Conservation (phyloP, 2,113 vertebrate genomes). For the Halcyon malimbica region DNA sequence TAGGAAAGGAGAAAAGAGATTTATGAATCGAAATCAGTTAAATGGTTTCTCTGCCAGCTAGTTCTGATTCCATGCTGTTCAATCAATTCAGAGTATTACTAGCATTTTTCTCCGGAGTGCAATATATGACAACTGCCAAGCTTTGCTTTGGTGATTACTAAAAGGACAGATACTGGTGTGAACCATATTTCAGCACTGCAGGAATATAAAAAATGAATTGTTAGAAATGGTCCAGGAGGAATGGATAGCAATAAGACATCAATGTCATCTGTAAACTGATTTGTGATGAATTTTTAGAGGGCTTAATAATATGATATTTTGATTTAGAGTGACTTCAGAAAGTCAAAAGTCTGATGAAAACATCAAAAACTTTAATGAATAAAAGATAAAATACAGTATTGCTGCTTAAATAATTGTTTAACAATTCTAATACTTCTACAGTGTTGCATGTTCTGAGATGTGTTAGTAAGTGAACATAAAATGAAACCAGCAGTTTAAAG, state of each 20-base stretch:
- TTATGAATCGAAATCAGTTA: conserved; percentile 51
- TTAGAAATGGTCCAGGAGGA: conserved; percentile 70
- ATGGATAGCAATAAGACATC: conserved; percentile 78
- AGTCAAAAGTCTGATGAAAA: conserved; percentile 62
- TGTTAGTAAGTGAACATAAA: background rate
- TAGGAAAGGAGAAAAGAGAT: background rate
- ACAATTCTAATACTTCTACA: background rate
- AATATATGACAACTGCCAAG: conserved; percentile 76
- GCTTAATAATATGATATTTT: conserved; percentile 68
- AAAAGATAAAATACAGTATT: background rate
- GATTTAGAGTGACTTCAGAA: conserved; percentile 65
- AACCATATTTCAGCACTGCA: conserved; percentile 74
- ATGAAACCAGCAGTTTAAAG: background rate
- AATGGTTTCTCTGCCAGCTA: conserved; percentile 59
- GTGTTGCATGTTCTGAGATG: background rate
- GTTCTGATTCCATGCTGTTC: conserved; percentile 68
- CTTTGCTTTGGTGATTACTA: conserved; percentile 77
- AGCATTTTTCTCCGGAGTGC: conserved; percentile 77
- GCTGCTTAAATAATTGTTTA: conserved; percentile 46
- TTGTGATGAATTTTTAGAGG: conserved; percentile 75
- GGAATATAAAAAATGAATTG: conserved; percentile 76
- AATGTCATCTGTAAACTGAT: conserved; percentile 77
- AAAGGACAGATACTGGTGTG: conserved; percentile 74
- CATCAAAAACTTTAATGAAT: conserved; percentile 60
- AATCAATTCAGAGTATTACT: conserved; percentile 74